phyloP scores from a whole-genome alignment of 1,140 invertebrate genomes.

The Xylocopa sonorina region DNA sequence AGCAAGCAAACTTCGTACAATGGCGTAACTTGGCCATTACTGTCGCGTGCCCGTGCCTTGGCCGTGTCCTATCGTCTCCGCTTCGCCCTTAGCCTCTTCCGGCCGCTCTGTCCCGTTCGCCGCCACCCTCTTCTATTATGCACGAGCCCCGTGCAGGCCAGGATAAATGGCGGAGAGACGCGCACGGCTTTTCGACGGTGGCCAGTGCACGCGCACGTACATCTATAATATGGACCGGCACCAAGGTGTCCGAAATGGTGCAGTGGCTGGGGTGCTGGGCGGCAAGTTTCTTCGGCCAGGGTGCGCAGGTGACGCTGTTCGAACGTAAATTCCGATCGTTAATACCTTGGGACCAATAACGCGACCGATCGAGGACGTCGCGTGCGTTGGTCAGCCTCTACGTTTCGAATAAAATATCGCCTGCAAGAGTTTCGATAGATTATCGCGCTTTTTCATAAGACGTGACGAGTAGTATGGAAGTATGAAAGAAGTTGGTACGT shows the following conservation, averaged over 20 bases:
- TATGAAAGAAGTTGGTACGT: no score
- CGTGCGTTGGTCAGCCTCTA: background rate
- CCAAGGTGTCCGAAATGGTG: slow-evolving; percentile 27
- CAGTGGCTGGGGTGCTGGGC: background rate
- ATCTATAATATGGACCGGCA: slow-evolving; percentile 48
- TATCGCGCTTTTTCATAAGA: no score
- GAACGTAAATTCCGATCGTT: slow-evolving; percentile 60
- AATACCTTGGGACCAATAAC: slow-evolving; percentile 40
- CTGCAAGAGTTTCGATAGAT: no score
- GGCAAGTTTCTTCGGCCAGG: slow-evolving; percentile 52
- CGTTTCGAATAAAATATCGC: no score
- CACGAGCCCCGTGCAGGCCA: slow-evolving; percentile 35
- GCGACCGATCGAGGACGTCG: slow-evolving; percentile 8
- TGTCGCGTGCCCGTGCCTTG: slow-evolving; percentile 55
- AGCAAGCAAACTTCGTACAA: slow-evolving; percentile 77
- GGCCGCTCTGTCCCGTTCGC: background rate
- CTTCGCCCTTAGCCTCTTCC: slow-evolving; percentile 41
- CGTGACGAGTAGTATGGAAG: no score
- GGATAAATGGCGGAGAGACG: slow-evolving; percentile 49
- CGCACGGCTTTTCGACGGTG: slow-evolving; percentile 41
- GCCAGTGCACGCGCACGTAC: slow-evolving; percentile 24
- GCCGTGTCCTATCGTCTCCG: slow-evolving; percentile 46
- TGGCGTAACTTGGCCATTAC: slow-evolving; percentile 77
- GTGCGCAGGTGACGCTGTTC: slow-evolving; percentile 59
- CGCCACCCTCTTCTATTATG: slow-evolving; percentile 41